phyloP scores from a whole-genome alignment of 2,113 vertebrate genomes.

The Felis chaus region DNA sequence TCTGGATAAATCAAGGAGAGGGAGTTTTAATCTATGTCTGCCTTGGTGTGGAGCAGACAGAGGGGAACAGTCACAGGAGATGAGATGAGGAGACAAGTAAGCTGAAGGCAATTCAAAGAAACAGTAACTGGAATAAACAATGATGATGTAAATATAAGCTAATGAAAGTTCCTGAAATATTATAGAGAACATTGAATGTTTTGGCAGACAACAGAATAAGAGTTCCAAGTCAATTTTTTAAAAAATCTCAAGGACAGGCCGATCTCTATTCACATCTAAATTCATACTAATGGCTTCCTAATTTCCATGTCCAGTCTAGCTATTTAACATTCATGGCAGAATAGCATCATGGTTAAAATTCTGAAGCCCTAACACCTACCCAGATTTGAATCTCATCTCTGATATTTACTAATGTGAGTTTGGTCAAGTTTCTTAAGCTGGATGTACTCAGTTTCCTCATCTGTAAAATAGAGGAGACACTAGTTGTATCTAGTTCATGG shows the following conservation, averaged over 20 bases:
- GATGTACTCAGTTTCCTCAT: fast-evolving
- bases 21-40: neutral
- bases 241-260: neutral
- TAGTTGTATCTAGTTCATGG: neutral
- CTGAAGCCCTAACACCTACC: neutral
- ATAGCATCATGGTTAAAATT: neutral
- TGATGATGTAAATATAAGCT: neutral
- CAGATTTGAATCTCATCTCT: neutral
- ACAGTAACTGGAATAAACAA: neutral
- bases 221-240: neutral
- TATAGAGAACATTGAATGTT: neutral
- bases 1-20: neutral
- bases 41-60: neutral
- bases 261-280: neutral
- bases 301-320: neutral
- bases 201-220: neutral
- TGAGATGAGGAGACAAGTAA: neutral
- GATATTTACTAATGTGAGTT: neutral
- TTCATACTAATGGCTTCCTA: neutral
- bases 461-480: neutral
- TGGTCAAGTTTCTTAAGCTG: neutral
- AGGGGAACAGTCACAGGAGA: neutral
- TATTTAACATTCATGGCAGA: neutral
- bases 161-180: neutral
- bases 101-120: neutral